Evolutionary conservation across 2,113 vertebrate species (phyloP).

Genomic region (Bombycilla garrulus): DNA sequence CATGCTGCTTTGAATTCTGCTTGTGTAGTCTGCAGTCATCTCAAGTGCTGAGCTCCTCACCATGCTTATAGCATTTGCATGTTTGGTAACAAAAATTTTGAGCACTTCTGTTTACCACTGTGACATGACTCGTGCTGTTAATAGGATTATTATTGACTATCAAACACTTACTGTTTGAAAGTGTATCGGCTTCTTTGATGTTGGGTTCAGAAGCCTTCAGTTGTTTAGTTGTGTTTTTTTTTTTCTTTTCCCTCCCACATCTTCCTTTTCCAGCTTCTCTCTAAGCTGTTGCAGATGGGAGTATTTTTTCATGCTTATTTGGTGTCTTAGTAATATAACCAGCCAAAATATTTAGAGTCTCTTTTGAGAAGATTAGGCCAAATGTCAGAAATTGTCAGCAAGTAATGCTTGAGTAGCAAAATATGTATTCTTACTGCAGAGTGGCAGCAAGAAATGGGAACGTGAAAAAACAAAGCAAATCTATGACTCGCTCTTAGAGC

Average conservation of each 20-base stretch:
- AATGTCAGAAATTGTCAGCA: background rate
- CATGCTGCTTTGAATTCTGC: background rate
- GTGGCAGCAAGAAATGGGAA: background rate
- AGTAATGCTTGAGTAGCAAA: background rate
- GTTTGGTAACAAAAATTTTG: background rate
- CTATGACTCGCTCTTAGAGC: background rate
- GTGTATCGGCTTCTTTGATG: background rate
- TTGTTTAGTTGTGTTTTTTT: background rate
- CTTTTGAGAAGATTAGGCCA: background rate
- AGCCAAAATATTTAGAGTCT: background rate
- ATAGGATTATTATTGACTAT: background rate
- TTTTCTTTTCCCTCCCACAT: rapidly evolving
- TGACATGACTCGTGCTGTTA: background rate
- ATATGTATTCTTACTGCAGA: background rate
- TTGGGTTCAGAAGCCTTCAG: background rate
- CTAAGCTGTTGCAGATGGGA: background rate
- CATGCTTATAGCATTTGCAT: background rate
- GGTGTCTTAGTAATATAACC: background rate
- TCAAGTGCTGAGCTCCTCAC: background rate
- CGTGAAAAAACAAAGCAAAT: background rate
- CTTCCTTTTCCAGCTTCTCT: background rate
- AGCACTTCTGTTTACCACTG: background rate
- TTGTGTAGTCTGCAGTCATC: background rate
- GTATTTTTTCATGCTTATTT: background rate
- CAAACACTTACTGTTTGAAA: background rate